Evolutionary conservation across 2,113 vertebrate genomes (phyloP).

Genomic region (Equus quagga): DNA sequence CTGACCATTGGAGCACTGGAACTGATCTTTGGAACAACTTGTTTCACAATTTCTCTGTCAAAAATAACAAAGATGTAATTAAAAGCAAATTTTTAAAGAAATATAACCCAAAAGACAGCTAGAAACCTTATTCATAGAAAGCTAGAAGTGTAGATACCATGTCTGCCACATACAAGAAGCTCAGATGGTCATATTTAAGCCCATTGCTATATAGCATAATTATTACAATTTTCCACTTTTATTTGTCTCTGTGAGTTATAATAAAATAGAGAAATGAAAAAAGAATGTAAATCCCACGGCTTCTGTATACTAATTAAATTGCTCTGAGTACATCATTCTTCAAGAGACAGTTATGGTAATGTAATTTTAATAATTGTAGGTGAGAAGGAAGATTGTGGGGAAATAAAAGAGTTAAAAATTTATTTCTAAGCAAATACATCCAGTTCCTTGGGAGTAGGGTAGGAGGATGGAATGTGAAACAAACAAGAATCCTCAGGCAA

Average conservation of each 20-base stretch:
- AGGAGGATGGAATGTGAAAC: neutral
- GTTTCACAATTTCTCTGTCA: conserved; percentile 95
- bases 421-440: neutral
- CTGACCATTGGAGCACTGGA: conserved; percentile 95
- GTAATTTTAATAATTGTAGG: neutral
- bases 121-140: neutral
- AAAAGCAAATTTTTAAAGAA: neutral
- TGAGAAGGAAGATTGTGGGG: neutral
- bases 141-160: neutral
- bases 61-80: conserved; percentile 34
- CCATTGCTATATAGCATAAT: neutral
- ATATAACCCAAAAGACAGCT: neutral
- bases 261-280: neutral
- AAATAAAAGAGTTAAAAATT: neutral
- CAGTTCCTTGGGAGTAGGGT: fast-evolving
- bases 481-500: neutral
- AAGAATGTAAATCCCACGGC: neutral
- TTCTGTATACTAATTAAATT: neutral
- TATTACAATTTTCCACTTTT: neutral
- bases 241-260: neutral
- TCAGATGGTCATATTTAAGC: neutral
- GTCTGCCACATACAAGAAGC: neutral
- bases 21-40: conserved; percentile 95
- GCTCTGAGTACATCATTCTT: neutral
- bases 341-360: neutral